Evolutionary conservation across 2,797 vertebrate genomes (phyloP).

Genomic region (Melopsittacus undulatus): DNA sequence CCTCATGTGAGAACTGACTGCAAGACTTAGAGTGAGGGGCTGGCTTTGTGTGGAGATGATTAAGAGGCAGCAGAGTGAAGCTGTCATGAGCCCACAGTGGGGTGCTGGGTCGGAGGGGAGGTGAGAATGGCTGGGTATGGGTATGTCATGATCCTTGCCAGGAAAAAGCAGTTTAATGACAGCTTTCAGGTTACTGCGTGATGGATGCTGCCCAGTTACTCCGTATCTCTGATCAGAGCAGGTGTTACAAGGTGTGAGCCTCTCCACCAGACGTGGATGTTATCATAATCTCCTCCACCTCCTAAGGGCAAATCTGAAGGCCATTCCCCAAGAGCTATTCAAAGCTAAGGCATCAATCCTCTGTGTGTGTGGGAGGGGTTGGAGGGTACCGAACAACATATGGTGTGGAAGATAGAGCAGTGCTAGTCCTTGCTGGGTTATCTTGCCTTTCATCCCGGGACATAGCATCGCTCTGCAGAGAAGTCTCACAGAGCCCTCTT

Average conservation of each 20-base stretch:
- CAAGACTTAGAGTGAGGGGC: accelerated
- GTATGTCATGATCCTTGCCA: not conserved
- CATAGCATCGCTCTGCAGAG: not conserved
- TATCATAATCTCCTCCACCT: not conserved
- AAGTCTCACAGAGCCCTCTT: conserved; percentile 54
- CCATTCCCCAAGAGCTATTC: not conserved
- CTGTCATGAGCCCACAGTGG: accelerated
- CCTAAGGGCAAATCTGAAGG: not conserved
- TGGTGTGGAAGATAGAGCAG: not conserved
- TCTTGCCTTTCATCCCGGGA: not conserved
- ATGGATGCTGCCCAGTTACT: not conserved
- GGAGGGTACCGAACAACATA: not conserved
- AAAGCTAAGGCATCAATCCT: not conserved
- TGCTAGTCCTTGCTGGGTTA: not conserved
- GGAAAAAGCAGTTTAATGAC: not conserved
- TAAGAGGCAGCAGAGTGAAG: not conserved
- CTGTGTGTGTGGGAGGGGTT: not conserved
- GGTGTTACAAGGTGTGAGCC: not conserved
- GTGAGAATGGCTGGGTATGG: not conserved
- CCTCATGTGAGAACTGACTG: not conserved
- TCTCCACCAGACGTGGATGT: not conserved
- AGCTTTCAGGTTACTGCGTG: not conserved
- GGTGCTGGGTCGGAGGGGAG: not conserved
- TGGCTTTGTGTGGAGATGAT: not conserved
- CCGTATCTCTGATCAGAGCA: not conserved